phyloP scores from a whole-genome alignment of 2,113 vertebrate species.

The Lamprotornis superbus region DNA sequence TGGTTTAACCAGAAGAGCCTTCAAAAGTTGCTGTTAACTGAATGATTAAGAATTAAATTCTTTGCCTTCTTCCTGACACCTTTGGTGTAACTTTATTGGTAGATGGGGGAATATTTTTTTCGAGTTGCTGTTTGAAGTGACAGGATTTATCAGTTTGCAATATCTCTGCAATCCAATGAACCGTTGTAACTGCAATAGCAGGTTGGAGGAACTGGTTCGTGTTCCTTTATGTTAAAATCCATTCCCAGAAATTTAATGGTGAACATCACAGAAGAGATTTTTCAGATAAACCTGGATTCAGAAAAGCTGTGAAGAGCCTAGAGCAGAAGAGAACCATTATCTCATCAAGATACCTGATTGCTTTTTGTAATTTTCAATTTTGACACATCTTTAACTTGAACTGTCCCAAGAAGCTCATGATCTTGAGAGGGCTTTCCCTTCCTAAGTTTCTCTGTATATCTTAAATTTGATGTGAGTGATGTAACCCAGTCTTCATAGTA shows the following conservation, averaged over 20 bases:
- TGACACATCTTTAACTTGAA: neutral
- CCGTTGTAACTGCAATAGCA: neutral
- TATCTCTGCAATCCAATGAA: neutral
- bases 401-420: neutral
- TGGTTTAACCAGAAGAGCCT: neutral
- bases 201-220: neutral
- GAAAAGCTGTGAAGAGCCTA: neutral
- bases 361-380: neutral
- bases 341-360: neutral
- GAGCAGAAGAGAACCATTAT: neutral
- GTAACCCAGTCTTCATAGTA: neutral
- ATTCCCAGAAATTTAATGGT: neutral
- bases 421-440: neutral
- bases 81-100: neutral
- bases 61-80: neutral
- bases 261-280: neutral
- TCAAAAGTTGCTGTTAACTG: neutral
- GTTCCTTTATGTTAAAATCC: neutral
- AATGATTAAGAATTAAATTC: neutral
- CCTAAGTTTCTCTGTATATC: neutral
- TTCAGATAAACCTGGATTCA: neutral
- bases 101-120: neutral
- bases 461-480: neutral
- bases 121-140: neutral
- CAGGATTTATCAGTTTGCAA: neutral